Base-by-base conservation (phyloP, 2,797 vertebrate species). In the Hapalemur alaotrensis region DNA sequence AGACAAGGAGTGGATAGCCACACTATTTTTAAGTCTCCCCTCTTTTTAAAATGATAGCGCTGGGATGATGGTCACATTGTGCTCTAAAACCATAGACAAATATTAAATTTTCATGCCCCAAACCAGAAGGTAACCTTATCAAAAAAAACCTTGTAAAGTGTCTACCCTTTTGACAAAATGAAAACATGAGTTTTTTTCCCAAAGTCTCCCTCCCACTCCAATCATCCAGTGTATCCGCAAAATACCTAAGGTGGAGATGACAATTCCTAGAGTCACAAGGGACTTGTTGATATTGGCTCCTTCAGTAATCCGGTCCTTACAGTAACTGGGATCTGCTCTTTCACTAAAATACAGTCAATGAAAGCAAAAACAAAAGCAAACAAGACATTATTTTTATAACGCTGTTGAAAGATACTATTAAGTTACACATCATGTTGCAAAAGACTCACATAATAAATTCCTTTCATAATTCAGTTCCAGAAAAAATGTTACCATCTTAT, bases 231-330 rank as follows among this genome's bases (percentile, higher is more conserved):
- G 23, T 48, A 82, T 63, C 23, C 73, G 82, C 50, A 89, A 61
- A 50, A 98, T 99, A 99, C 99, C 99, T 95, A 99, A 99, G 92
- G 99, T 99, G 72, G 99, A 99, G 98, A 99, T 99, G 96, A 99
- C 99, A 63, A 99, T 99, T 96, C 99, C 99, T 97, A 99, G 98
- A 32, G 99, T 99, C 97, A 99, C 99, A 95, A 99, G 98, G 12
- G 99, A 99, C 98, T 99, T 99, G 99, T 99, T 99, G 98, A 99
- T 99, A 98, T 99, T 99, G 96, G 99, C 99, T 96, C 99, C 99
- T 98, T 99, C 99, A 0, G 99, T 99, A 97, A 99, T 99, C 97
- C 99, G 98, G 79, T 99, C 99, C 97, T 99, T 99, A 98, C 99
- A 99, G 98, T 99, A 99, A 95, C 99, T 99, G 76, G 99, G 99